Conservation (phyloP, 2,113 vertebrate species). For the Vulpes vulpes region DNA sequence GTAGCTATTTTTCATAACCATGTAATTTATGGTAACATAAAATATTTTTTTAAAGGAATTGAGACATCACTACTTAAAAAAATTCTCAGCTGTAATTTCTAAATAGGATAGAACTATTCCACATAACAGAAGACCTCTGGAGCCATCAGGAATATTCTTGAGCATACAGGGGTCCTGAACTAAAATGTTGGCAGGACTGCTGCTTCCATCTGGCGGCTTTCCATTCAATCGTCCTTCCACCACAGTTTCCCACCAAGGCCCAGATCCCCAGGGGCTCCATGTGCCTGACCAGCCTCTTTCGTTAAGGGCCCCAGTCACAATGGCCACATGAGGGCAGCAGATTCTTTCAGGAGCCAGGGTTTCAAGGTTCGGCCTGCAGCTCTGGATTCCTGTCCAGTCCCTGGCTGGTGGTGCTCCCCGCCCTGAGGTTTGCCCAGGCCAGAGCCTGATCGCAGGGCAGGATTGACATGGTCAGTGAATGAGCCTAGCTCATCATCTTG, state of each 20-base stretch:
- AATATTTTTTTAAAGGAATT: neutral
- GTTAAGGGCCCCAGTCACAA: neutral
- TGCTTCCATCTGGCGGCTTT: neutral
- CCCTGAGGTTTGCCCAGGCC: neutral
- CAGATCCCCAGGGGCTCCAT: too few species aligned
- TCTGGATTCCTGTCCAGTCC: rapidly evolving
- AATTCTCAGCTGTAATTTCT: constrained; percentile 14
- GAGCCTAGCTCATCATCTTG: rapidly evolving
- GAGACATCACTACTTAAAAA: neutral
- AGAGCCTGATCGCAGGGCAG: neutral
- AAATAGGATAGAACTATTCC: neutral
- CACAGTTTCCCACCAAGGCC: too few species aligned
- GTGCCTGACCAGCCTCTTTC: too few species aligned
- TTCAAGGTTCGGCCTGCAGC: rapidly evolving
- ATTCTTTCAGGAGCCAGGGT: neutral
- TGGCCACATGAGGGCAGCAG: constrained; percentile 70
- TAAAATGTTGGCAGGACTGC: too few species aligned
- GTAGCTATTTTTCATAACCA: neutral
- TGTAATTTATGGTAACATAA: neutral
- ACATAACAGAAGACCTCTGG: neutral
- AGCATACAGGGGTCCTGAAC: neutral
- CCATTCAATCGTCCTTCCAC: too few species aligned
- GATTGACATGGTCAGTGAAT: neutral
- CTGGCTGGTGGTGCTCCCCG: too few species aligned
- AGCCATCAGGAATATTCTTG: neutral